Conservation (phyloP, 1,140 invertebrate species). For the Limonius californicus region DNA sequence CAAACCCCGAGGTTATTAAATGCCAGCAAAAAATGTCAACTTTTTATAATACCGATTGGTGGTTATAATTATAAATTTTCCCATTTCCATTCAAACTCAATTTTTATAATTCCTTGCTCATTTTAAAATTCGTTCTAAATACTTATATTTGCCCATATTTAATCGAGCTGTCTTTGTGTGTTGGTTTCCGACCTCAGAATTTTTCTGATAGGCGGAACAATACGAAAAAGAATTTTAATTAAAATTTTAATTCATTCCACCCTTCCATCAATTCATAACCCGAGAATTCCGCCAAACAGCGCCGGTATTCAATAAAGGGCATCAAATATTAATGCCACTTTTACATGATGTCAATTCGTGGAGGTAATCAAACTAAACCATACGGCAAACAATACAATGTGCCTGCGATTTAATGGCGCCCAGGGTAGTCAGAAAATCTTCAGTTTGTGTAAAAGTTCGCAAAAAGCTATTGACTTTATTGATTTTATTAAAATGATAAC, state of each 20-base stretch:
- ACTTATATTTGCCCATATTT: no score
- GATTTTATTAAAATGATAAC: slow-evolving; percentile 2
- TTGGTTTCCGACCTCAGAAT: no score
- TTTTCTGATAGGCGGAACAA: neutral
- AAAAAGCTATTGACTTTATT: neutral
- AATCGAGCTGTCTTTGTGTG: neutral
- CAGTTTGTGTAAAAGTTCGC: neutral
- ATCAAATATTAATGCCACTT: neutral
- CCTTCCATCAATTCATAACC: neutral
- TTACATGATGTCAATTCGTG: neutral
- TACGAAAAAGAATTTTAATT: slow-evolving; percentile 1
- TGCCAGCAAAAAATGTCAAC: neutral
- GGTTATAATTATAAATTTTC: neutral
- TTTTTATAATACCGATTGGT: neutral
- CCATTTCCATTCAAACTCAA: neutral
- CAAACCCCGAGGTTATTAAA: neutral
- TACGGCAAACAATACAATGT: neutral
- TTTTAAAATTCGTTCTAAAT: no score
- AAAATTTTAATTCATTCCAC: neutral
- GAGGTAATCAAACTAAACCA: slow-evolving; percentile 1
- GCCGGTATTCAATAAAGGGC: neutral
- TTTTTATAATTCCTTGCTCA: neutral
- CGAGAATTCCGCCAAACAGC: neutral
- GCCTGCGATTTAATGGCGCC: neutral
- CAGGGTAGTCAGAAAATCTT: neutral